phyloP scores from a whole-genome alignment of 2,113 vertebrate genomes.

The Ceratotherium simum region DNA sequence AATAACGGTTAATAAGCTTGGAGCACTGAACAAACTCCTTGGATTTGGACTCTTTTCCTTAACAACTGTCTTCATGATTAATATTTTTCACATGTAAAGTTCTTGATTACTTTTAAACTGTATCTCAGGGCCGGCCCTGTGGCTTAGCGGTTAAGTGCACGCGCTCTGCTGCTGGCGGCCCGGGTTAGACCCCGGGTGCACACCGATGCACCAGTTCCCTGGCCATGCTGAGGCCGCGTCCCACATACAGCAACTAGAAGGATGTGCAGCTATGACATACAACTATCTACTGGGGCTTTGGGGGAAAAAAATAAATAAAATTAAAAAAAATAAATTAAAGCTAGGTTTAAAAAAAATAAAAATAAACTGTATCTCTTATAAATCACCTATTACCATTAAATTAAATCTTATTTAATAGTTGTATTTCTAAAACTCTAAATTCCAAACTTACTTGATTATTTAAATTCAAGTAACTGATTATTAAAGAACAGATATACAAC shows the following conservation, averaged over 20 bases:
- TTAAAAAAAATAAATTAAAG: no score
- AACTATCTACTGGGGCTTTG: no score
- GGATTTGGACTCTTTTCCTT: neutral
- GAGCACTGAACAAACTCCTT: neutral
- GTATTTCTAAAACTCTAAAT: neutral
- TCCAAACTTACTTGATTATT: neutral
- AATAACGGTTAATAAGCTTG: neutral
- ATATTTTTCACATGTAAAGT: slow-evolving; percentile 7
- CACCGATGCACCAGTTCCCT: no score
- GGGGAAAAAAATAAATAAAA: no score
- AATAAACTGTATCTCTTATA: neutral
- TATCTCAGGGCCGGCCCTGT: neutral
- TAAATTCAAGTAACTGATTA: neutral
- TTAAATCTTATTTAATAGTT: neutral
- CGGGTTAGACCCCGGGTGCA: no score
- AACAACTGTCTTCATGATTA: neutral
- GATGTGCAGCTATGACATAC: no score
- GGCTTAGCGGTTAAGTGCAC: no score
- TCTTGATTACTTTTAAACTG: neutral
- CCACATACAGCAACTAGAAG: no score
- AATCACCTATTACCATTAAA: neutral
- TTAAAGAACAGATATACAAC: slow-evolving; percentile 3
- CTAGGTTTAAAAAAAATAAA: no score
- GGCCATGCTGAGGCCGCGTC: no score
- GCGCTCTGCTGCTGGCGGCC: no score